Evolutionary conservation across 2,797 vertebrate genomes (phyloP), one percentile per base, ranked within the genome.

Genomic region (Enteromius radiatus): DNA sequence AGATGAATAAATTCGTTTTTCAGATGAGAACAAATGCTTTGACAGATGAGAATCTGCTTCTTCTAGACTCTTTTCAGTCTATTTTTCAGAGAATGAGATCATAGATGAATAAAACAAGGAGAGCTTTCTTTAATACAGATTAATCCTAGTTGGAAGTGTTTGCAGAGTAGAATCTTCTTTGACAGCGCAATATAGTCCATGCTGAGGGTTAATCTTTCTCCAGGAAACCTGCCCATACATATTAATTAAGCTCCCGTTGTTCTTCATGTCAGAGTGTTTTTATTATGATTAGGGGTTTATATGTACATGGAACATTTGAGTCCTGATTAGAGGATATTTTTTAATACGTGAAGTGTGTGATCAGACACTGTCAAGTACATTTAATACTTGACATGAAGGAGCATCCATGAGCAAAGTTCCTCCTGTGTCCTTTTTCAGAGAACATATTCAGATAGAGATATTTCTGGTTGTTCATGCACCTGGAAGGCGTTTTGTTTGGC

Each of bases 401-500:
- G 11, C 10, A 11, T 78, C 31, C 76, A 17, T 49, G 45, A n/a
- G 2, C 63, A 33, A 11, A 61, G 52, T 69, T 56, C 15, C 23
- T 41, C 23, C 1, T 1, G 33, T 61, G 38, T 80, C 21, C 38
- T 49, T 65, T 63, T 74, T 52, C n/a, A 47, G 33, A 31, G 45
- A 71, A 73, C 21, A 64, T 64, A 41, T 65, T 81, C 17, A 65
- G 26, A 59, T 17, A 61, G 23, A 41, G 21, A 68, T 82, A 23
- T 82, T 52, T 82, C 36, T 19, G 36, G 36, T 38, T n/a, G 49
- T 83, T 15, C 9, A 43, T 7, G 65, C 74, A 83, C 81, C 74
- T 83, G 64, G 52, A 83, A 63, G 21, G 54, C 38, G 21, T 77
- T 83, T 83, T 76, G 28, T 76, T 77, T 61, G 38, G 74, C 38